phyloP scores from a whole-genome alignment of 2,888 invertebrate species.

The Neoscelio sp. region DNA sequence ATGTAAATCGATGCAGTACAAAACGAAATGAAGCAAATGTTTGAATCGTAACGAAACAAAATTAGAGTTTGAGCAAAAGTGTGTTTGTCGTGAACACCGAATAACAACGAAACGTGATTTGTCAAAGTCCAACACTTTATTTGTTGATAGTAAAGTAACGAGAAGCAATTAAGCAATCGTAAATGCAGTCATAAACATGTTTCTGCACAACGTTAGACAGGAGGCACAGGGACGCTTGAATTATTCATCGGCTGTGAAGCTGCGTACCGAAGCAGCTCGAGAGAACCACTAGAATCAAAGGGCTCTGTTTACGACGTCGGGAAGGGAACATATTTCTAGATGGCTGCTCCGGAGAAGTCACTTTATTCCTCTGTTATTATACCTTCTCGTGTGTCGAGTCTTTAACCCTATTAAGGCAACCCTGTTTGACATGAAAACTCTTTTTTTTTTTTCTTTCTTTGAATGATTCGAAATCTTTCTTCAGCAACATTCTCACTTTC shows the following conservation, averaged over 20 bases:
- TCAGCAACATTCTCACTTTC: too few species aligned
- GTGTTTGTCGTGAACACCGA: slow-evolving; percentile 21
- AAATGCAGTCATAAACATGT: slow-evolving; percentile 37
- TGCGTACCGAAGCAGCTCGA: slow-evolving; percentile 35
- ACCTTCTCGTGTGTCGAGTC: background rate
- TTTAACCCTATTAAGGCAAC: slow-evolving; percentile 18
- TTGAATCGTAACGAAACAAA: slow-evolving; percentile 13
- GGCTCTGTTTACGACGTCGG: slow-evolving; percentile 32
- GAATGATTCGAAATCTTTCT: slow-evolving; percentile 6
- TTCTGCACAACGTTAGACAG: slow-evolving; percentile 25
- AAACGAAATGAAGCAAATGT: slow-evolving; percentile 16
- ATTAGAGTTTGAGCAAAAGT: slow-evolving; percentile 13
- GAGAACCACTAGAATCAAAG: slow-evolving; percentile 36
- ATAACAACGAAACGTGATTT: slow-evolving; percentile 22
- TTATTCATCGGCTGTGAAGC: slow-evolving; percentile 44
- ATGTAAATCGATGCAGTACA: slow-evolving; percentile 18
- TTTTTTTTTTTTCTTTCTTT: slow-evolving; percentile 6
- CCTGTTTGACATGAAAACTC: slow-evolving; percentile 13
- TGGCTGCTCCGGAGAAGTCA: background rate
- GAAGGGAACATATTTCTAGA: slow-evolving; percentile 19
- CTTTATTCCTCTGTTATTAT: slow-evolving; percentile 23
- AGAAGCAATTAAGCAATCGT: slow-evolving; percentile 41
- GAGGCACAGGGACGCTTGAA: slow-evolving; percentile 33
- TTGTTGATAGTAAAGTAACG: slow-evolving; percentile 34
- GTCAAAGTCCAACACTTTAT: slow-evolving; percentile 30